Evolutionary conservation across 2,113 vertebrate genomes (phyloP), one percentile per base, ranked within the genome.

Genomic region (Lamprologus speciosus): DNA sequence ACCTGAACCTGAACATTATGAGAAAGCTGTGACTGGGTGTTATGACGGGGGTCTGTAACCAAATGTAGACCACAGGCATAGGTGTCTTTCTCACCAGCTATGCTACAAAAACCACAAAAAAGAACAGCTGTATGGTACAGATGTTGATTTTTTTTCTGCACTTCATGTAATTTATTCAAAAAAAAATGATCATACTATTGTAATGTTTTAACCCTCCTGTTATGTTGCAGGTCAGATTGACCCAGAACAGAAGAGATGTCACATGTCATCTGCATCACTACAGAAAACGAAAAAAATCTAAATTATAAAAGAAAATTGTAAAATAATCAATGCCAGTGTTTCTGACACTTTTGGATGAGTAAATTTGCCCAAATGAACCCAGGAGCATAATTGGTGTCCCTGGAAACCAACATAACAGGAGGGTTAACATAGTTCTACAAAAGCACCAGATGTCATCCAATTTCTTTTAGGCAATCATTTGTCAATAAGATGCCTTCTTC

Each of bases 81-180:
- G n/a, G 85, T 58, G 65, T 85, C 31, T 50, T 75, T 90, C 83
- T 83, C 81, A 82, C 87, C 92, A 90, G 83, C 90, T 93, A 73
- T 84, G 81, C 82, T 86, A 81, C 7, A 28, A 8, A 89, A 90
- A 94, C 94, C 94, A 94, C 94, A 92, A 82, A 57, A 92, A 85
- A 90, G 88, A 70, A 68, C 84, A 93, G 80, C 57, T 85, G 88
- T 40, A 26, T 11, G 12, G 13, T 53, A 58, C 85, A 86, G 88
- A 75, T 90, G 80, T 51, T 21, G 13, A 65, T 2, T 51, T 79
- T 55, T 55, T 21, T 14, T 45, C 37, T 73, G 37, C 14, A 4
- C 2, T 26, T 14, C 21, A 2, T 53, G 10, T 12, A 7, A 28
- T 40, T 79, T 7, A 81, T 68, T 81, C 9, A 82, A 53, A 82